Conservation (phyloP, 2,888 invertebrate genomes). For the Tanytarsus gracilentus region DNA sequence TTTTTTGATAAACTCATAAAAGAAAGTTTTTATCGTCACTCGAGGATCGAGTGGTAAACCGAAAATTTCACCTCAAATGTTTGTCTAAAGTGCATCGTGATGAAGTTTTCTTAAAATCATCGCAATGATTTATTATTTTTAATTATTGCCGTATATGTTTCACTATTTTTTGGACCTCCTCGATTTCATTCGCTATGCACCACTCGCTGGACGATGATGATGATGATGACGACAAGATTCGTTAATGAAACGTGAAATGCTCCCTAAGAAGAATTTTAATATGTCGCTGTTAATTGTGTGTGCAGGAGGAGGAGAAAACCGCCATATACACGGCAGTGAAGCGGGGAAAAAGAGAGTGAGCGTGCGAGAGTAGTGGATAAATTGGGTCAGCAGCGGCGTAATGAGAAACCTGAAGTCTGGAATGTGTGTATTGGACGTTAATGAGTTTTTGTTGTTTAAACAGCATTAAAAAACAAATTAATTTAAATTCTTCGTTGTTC, state of each 20-base stretch:
- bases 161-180: too few species aligned
- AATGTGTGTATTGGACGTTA: slow-evolving; percentile 8
- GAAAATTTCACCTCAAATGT: too few species aligned
- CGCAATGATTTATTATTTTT: too few species aligned
- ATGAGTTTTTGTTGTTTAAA: slow-evolving; percentile 2
- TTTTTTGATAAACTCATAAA: not conserved
- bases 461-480: slow-evolving; percentile 1
- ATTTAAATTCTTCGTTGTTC: not conserved
- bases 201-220: not conserved
- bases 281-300: slow-evolving; percentile 7
- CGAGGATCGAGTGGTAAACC: too few species aligned
- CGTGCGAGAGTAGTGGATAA: not conserved
- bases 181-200: too few species aligned
- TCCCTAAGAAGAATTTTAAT: not conserved
- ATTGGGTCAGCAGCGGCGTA: slow-evolving; percentile 17
- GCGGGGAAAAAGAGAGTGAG: not conserved
- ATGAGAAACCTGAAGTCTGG: slow-evolving; percentile 19
- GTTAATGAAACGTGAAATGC: slow-evolving; percentile 4
- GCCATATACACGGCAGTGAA: not conserved
- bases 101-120: too few species aligned
- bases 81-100: too few species aligned
- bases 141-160: too few species aligned
- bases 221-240: not conserved
- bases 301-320: not conserved
- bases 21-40: too few species aligned